Percentiles rank a stretch among this genome's conserved stretches.
phyloP scores from a whole-genome alignment of 2,888 invertebrate genomes.

The Agriopis leucophaearia region DNA sequence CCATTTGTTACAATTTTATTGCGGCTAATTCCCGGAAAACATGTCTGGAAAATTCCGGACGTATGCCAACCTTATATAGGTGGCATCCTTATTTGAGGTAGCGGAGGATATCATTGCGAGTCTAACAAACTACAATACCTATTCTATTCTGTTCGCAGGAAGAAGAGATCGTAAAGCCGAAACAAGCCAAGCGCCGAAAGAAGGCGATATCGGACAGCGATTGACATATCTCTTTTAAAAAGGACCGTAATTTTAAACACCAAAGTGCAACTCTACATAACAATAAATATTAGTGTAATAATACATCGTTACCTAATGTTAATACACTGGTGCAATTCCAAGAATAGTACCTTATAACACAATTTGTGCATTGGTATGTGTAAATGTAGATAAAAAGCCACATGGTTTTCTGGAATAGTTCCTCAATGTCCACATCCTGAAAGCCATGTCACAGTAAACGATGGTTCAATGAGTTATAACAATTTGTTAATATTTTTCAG shows the following conservation, averaged over 20 bases:
- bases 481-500: conserved; percentile 46
- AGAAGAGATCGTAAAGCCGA: conserved; percentile 96
- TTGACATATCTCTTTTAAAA: conserved; percentile 88
- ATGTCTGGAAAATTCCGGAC: too few species aligned
- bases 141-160: conserved; percentile 86
- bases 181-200: conserved; percentile 96
- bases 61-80: too few species aligned
- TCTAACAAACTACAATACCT: background rate
- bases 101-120: too few species aligned
- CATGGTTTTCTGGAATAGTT: conserved; percentile 40
- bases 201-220: conserved; percentile 97
- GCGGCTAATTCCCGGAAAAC: too few species aligned
- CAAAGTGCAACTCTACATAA: conserved; percentile 85
- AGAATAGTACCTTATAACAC: conserved; percentile 71
- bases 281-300: conserved; percentile 71
- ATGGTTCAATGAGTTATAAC: conserved; percentile 39
- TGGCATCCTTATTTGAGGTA: too few species aligned
- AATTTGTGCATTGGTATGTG: conserved; percentile 53
- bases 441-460: conserved; percentile 39
- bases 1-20: too few species aligned
- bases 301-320: conserved; percentile 69
- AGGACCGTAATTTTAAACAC: conserved; percentile 77
- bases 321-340: conserved; percentile 72
- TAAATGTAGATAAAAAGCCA: conserved; percentile 25
- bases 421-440: conserved; percentile 29